These are phyloP conservation scores for Prunella strophiata DNA, from an alignment of 2,797 vertebrate genomes.

Conservation along the genomic window DNA sequence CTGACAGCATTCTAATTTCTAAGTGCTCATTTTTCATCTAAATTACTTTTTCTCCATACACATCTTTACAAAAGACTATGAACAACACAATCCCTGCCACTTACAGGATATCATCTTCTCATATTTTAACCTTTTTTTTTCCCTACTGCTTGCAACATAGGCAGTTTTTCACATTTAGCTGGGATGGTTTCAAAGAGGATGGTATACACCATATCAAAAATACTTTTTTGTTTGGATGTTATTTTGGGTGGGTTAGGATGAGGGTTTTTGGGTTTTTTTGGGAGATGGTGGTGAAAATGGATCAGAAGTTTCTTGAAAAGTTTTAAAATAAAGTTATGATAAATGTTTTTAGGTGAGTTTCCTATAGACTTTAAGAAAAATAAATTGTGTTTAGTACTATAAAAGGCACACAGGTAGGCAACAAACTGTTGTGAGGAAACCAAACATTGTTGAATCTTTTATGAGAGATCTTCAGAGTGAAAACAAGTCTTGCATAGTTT, in stretches of 20 bases:
- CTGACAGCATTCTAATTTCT: conserved; percentile 16
- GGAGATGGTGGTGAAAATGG: accelerated
- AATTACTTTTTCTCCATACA: background rate
- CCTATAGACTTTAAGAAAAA: background rate
- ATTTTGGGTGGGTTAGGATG: background rate
- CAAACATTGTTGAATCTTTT: background rate
- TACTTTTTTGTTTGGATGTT: background rate
- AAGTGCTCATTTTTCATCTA: background rate
- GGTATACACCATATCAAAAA: background rate
- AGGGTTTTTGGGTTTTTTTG: accelerated
- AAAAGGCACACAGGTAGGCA: background rate
- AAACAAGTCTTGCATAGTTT: background rate
- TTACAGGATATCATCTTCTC: background rate
- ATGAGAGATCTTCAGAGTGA: background rate
- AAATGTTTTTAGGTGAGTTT: background rate
- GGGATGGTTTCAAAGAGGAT: background rate
- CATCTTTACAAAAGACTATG: background rate
- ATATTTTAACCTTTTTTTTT: background rate
- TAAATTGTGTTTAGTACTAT: background rate
- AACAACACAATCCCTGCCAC: background rate
- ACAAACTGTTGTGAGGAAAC: background rate
- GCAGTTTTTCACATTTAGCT: background rate
- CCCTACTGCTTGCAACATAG: background rate
- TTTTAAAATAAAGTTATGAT: background rate
- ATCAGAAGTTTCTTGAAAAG: background rate